phyloP scores from a whole-genome alignment of 2,113 vertebrate genomes.

The Mustela lutreola region DNA sequence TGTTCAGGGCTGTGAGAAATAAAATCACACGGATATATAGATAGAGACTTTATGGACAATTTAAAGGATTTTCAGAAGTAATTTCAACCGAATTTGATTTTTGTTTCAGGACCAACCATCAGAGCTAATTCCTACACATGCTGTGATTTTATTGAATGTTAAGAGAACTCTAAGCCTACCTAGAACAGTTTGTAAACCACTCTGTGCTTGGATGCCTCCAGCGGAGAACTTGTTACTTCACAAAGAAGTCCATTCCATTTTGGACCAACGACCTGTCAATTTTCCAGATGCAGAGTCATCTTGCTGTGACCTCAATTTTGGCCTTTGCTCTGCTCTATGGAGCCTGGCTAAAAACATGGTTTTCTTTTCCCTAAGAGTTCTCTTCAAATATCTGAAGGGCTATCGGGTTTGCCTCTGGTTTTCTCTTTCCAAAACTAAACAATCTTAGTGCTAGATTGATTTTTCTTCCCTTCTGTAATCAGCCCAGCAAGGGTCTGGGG shows the following conservation, averaged over 20 bases:
- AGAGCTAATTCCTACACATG: background rate
- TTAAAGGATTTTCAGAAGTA: background rate
- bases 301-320: background rate
- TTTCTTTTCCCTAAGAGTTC: background rate
- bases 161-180: background rate
- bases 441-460: background rate
- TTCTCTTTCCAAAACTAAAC: background rate
- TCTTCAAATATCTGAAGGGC: constrained; percentile 20
- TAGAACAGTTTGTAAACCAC: background rate
- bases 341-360: background rate
- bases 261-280: background rate
- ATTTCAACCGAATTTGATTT: background rate
- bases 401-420: background rate
- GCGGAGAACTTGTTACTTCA: background rate
- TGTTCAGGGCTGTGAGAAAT: background rate
- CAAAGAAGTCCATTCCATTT: background rate
- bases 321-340: background rate
- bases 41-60: background rate
- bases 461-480: background rate
- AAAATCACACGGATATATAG: background rate
- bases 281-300: background rate
- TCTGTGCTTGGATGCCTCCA: background rate
- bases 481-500: background rate
- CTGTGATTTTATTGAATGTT: background rate
- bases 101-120: background rate